A percentile compares a stretch with the other conserved stretches of the same genome.
phyloP scores from a whole-genome alignment of 1,140 invertebrate species.

The Branchinecta lynchi region DNA sequence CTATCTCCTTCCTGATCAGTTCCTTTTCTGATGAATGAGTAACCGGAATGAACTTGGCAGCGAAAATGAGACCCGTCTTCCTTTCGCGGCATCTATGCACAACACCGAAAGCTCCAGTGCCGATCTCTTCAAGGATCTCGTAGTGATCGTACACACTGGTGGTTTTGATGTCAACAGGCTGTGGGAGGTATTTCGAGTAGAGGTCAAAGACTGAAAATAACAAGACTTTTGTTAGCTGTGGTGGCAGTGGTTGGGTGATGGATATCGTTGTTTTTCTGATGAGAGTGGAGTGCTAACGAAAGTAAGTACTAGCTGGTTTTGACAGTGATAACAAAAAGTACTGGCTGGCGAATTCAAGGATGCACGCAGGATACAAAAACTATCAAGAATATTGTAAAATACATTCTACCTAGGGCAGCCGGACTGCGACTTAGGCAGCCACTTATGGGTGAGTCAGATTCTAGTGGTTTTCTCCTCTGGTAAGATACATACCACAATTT shows the following conservation, averaged over 20 bases:
- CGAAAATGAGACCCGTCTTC: slow-evolving; percentile 89
- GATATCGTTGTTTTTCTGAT: no score
- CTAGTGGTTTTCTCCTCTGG: no score
- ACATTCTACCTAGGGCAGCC: no score
- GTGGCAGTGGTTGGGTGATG: no score
- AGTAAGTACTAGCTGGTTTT: no score
- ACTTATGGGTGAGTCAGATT: no score
- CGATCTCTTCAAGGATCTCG: slow-evolving; percentile 97
- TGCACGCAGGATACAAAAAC: no score
- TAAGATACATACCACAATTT: no score
- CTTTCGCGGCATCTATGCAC: slow-evolving; percentile 93
- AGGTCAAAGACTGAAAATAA: slow-evolving; percentile 68
- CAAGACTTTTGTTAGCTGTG: slow-evolving; percentile 8
- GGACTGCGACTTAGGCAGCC: no score
- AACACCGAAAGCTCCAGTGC: slow-evolving; percentile 95
- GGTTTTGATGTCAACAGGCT: slow-evolving; percentile 88
- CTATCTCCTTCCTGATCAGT: slow-evolving; percentile 92
- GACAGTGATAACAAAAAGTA: slow-evolving; percentile 17
- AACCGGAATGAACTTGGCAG: slow-evolving; percentile 97
- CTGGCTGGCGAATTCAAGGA: no score
- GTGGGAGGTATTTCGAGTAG: slow-evolving; percentile 89
- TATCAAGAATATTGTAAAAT: no score
- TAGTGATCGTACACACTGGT: slow-evolving; percentile 94
- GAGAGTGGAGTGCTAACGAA: no score
- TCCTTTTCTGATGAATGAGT: slow-evolving; percentile 90